Conservation (phyloP, 2,113 vertebrate genomes). For the Pelodiscus sinensis region DNA sequence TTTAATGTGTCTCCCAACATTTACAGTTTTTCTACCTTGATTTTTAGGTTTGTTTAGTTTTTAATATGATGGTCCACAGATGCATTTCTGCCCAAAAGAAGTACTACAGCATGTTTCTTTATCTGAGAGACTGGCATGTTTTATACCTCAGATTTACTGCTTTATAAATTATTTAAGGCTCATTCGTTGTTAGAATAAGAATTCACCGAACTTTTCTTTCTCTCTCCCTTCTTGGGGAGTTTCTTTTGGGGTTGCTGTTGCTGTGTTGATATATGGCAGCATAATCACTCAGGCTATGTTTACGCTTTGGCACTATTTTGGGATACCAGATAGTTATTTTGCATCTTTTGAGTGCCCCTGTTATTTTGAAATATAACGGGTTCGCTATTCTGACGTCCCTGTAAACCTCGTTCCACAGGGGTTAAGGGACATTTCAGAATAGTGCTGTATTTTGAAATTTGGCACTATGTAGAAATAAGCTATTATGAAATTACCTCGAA, state of each 20-base stretch:
- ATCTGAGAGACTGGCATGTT: neutral
- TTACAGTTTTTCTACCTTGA: constrained; percentile 24
- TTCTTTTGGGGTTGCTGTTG: neutral
- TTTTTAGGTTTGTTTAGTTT: constrained; percentile 1
- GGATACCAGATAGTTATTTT: too few species aligned
- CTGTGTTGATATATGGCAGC: neutral
- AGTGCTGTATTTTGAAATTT: too few species aligned
- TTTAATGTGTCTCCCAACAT: neutral
- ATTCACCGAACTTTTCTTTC: neutral
- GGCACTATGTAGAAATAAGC: too few species aligned
- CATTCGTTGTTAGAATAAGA: constrained; percentile 34
- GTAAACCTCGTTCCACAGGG: too few species aligned
- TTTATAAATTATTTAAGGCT: constrained; percentile 21
- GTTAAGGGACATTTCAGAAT: too few species aligned
- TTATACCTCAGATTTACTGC: constrained; percentile 29
- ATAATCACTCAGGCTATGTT: neutral
- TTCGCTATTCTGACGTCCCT: too few species aligned
- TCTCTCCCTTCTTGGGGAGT: neutral
- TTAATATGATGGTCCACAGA: neutral
- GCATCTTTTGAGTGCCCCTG: too few species aligned
- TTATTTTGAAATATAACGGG: too few species aligned
- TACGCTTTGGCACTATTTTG: too few species aligned
- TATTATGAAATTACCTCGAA: too few species aligned
- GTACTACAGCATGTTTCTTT: neutral
- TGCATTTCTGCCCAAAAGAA: constrained; percentile 38